Evolutionary conservation across 2,888 invertebrate genomes (phyloP).

Genomic region (Tipula lateralis): DNA sequence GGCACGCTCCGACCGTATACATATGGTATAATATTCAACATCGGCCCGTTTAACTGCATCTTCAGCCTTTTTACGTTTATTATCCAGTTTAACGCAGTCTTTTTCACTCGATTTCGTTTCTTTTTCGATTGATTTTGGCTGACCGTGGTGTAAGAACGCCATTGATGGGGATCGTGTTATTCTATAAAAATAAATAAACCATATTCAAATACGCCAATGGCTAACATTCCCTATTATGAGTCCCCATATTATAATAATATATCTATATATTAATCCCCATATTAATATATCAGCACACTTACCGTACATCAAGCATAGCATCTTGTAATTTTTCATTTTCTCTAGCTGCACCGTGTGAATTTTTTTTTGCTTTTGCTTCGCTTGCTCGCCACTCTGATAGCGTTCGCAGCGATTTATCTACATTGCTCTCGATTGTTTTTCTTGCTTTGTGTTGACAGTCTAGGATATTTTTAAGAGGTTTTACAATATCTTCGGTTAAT

Average conservation of each 20-base stretch:
- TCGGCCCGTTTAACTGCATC: conserved; percentile 88
- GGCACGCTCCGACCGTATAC: conserved; percentile 83
- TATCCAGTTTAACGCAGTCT: conserved; percentile 72
- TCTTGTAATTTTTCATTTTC: conserved; percentile 92
- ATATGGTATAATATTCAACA: conserved; percentile 87
- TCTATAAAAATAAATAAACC: not conserved
- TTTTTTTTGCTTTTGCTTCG: conserved; percentile 85
- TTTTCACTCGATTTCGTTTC: conserved; percentile 55
- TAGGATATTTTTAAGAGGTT: conserved; percentile 72
- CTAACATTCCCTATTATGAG: too few relatives aligned
- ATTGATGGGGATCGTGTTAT: conserved; percentile 49
- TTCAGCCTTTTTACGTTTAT: conserved; percentile 83
- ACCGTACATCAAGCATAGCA: conserved; percentile 57
- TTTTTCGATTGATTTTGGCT: conserved; percentile 45
- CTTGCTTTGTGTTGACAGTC: conserved; percentile 67
- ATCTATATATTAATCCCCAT: not conserved
- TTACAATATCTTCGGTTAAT: conserved; percentile 80
- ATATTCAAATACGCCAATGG: too few relatives aligned
- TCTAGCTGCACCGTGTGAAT: conserved; percentile 78
- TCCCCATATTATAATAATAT: too few relatives aligned
- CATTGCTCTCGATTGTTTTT: conserved; percentile 70
- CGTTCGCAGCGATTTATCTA: conserved; percentile 78
- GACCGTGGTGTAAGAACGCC: conserved; percentile 44
- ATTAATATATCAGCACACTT: not conserved
- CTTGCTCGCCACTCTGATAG: conserved; percentile 80